Base-by-base conservation (phyloP, 2,888 invertebrate genomes). In the Dastarcus helophoroides region DNA sequence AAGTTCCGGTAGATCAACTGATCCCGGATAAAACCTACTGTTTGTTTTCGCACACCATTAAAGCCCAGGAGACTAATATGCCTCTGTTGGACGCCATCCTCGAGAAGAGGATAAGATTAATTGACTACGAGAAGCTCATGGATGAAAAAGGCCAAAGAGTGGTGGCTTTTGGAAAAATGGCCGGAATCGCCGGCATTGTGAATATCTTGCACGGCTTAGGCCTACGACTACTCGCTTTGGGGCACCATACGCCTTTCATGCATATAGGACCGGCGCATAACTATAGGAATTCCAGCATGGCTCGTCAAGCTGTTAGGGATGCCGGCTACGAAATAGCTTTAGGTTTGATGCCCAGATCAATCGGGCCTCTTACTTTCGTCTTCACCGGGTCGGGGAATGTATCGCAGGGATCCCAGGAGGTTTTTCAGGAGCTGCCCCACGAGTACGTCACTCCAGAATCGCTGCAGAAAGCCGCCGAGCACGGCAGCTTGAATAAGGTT, bases 201-300 rank as follows among this genome's bases (percentile, higher is more conserved):
- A 95, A 99, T 59, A 97, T 99, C 47, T 67, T 99, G 9, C 98
- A 99, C 53, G 98, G 98, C 1, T 66, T 99, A 24, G 98, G 98
- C 0, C 68, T 99, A 17, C 68, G 98, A 27, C 68, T 94, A 2
- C 65, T 98, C 31, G 97, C 97, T 0, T 65, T 98, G 13, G 98
- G 98, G 0, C 97, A 99, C 59, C 98, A 98, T 54, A 98, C 98
- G 0, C 98, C 98, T 0, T 98, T 99, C 54, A 94, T 98, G 95
- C 94, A 98, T 54, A 88, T 98, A 40, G 97, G 53, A 3, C 91
- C 94, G 3, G 93, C 98, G 0, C 98, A 98, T 56, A 99, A 99
- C 62, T 99, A 99, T 63, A 73, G 97, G 17, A 94, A 88, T 59
- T 93, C 91, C 0, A 91, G 90, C 47, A 94, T 95, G 90, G 97